Percentiles rank a stretch among this genome's conserved stretches.
Evolutionary conservation across 2,113 vertebrate genomes (phyloP).

Genomic region (Gallinago undulata): DNA sequence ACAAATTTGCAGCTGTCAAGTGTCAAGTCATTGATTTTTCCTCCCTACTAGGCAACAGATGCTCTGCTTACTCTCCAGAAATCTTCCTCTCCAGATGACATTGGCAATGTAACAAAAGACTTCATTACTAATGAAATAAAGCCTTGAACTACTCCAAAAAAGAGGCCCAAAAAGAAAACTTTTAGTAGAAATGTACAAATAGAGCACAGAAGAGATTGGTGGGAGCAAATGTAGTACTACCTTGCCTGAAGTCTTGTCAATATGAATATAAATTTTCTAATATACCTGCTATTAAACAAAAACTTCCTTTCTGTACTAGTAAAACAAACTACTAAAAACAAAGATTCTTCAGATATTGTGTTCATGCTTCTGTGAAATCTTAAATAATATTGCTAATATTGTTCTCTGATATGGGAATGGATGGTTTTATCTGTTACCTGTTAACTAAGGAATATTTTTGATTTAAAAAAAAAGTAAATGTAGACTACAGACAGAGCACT

Average conservation of each 20-base stretch:
- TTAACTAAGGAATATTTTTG: not conserved
- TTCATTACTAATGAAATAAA: slow-evolving; percentile 39
- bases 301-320: not conserved
- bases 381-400: not conserved
- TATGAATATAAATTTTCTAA: not conserved
- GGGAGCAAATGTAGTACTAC: not conserved
- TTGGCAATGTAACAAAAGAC: not conserved
- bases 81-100: slow-evolving; percentile 30
- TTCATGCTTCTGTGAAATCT: not conserved
- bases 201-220: not conserved
- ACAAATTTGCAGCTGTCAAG: slow-evolving; percentile 27
- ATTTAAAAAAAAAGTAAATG: not conserved
- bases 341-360: not conserved
- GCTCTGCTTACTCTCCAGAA: slow-evolving; percentile 31
- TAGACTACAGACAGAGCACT: not conserved
- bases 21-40: slow-evolving; percentile 9
- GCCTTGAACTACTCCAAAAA: not conserved
- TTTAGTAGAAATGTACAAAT: not conserved
- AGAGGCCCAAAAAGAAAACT: not conserved
- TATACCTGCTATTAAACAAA: not conserved
- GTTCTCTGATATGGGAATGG: not conserved
- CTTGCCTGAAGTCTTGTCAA: not conserved
- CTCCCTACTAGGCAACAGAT: slow-evolving; percentile 13
- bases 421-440: not conserved
- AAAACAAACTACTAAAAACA: not conserved